These are phyloP conservation scores for Laspeyria flexula DNA, from an alignment of 2,888 invertebrate genomes.

Conservation along the genomic window DNA sequence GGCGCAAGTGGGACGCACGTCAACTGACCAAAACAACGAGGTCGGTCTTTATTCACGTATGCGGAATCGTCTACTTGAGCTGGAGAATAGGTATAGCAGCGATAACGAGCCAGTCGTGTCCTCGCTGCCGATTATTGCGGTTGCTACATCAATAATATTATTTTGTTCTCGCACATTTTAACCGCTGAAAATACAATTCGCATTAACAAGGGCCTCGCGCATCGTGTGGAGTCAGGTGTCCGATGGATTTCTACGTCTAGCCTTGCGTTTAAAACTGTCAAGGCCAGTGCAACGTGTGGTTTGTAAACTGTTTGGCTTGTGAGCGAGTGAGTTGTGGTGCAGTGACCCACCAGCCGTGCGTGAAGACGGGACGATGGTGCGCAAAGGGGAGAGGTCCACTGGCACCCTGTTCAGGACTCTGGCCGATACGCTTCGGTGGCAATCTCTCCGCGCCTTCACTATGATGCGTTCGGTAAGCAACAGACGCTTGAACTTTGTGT, in stretches of 20 bases:
- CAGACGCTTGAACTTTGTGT: constrained; percentile 22
- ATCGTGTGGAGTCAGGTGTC: constrained; percentile 42
- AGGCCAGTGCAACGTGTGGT: constrained; percentile 50
- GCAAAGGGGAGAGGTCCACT: constrained; percentile 77
- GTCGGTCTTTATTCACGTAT: constrained; percentile 71
- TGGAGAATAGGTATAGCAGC: constrained; percentile 77
- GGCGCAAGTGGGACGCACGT: constrained; percentile 72
- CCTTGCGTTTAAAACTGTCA: constrained; percentile 67
- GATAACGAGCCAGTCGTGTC: constrained; percentile 83
- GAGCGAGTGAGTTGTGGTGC: constrained; percentile 65
- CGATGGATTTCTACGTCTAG: constrained; percentile 44
- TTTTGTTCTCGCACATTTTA: constrained; percentile 56
- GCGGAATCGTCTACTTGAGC: constrained; percentile 68
- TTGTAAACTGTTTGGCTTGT: constrained; percentile 55
- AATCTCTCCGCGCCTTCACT: constrained; percentile 69
- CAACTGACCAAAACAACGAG: constrained; percentile 75
- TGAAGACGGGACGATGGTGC: constrained; percentile 81
- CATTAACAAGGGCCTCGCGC: constrained; percentile 50
- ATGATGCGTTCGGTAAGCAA: constrained; percentile 68
- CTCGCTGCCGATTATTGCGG: constrained; percentile 82
- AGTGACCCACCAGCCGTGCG: constrained; percentile 81
- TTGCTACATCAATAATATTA: constrained; percentile 67
- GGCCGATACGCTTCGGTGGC: constrained; percentile 79
- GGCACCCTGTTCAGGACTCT: constrained; percentile 78
- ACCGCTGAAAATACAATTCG: constrained; percentile 49